Percentiles rank a stretch among this genome's conserved stretches.
These are phyloP conservation scores for Spodoptera exigua DNA, from an alignment of 2,888 invertebrate species.

Conservation along the genomic window DNA sequence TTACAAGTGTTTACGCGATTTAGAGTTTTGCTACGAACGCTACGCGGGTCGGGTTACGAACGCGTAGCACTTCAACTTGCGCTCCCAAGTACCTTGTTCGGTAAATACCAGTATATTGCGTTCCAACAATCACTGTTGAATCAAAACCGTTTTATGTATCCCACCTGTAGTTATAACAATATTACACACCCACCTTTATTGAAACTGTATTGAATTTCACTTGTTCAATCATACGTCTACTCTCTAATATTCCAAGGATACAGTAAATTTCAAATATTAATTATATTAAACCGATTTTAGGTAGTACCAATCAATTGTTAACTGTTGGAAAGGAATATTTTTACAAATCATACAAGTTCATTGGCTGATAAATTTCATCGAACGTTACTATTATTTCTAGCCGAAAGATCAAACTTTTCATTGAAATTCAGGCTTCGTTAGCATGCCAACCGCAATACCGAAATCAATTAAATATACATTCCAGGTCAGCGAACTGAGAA, in stretches of 20 bases:
- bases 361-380: slow-evolving; percentile 17
- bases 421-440: slow-evolving; percentile 69
- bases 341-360: slow-evolving; percentile 14
- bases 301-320: background rate
- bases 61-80: slow-evolving; percentile 39
- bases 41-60: slow-evolving; percentile 41
- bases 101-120: slow-evolving; percentile 13
- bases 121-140: slow-evolving; percentile 21
- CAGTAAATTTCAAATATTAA: slow-evolving; percentile 2
- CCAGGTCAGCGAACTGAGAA: slow-evolving; percentile 80
- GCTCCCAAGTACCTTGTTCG: slow-evolving; percentile 18
- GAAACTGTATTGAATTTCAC: background rate
- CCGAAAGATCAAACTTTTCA: slow-evolving; percentile 69
- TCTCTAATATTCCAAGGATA: background rate
- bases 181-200: background rate
- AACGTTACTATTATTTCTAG: slow-evolving; percentile 53
- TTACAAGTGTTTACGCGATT: slow-evolving; percentile 41
- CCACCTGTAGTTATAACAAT: background rate
- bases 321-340: background rate
- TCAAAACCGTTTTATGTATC: slow-evolving; percentile 13
- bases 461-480: slow-evolving; percentile 84
- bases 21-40: slow-evolving; percentile 42
- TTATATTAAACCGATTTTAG: background rate
- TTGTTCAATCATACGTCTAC: too few species aligned
- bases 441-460: slow-evolving; percentile 72